Evolutionary conservation across 2,888 invertebrate species (phyloP).

Genomic region (Eulithis testata): DNA sequence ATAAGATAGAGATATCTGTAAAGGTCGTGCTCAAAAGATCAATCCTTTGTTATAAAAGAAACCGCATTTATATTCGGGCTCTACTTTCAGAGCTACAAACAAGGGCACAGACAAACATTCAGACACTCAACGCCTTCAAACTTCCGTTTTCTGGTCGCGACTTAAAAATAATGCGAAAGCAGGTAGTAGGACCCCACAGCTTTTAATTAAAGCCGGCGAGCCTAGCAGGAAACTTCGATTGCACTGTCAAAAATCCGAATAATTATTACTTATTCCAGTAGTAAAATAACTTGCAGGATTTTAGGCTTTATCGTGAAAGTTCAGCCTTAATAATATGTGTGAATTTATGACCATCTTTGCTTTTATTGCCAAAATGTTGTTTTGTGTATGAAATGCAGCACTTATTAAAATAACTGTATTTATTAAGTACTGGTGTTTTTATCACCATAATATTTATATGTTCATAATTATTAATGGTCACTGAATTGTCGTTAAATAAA

Average conservation of each 20-base stretch:
- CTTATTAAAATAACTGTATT: constrained; percentile 80
- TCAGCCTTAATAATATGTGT: constrained; percentile 76
- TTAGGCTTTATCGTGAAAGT: constrained; percentile 81
- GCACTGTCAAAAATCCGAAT: constrained; percentile 84
- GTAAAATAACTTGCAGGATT: constrained; percentile 81
- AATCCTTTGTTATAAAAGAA: too few species aligned
- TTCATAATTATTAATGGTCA: not conserved
- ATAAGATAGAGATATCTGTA: too few species aligned
- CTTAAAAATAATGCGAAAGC: not conserved
- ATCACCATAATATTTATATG: not conserved
- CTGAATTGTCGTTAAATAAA: not conserved
- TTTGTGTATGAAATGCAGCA: constrained; percentile 63
- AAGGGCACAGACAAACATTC: too few species aligned
- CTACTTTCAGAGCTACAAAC: too few species aligned
- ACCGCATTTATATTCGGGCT: too few species aligned
- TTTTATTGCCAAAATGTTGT: constrained; percentile 66
- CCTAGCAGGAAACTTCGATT: constrained; percentile 83
- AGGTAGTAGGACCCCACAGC: constrained; percentile 34
- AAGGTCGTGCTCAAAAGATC: too few species aligned
- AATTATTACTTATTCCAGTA: constrained; percentile 82
- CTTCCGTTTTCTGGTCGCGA: too few species aligned
- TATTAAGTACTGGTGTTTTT: constrained; percentile 44
- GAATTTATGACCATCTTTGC: constrained; percentile 66
- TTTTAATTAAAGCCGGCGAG: constrained; percentile 78
- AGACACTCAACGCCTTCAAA: too few species aligned